Evolutionary conservation across 2,113 vertebrate genomes (phyloP).

Genomic region (Pygoscelis adeliae): DNA sequence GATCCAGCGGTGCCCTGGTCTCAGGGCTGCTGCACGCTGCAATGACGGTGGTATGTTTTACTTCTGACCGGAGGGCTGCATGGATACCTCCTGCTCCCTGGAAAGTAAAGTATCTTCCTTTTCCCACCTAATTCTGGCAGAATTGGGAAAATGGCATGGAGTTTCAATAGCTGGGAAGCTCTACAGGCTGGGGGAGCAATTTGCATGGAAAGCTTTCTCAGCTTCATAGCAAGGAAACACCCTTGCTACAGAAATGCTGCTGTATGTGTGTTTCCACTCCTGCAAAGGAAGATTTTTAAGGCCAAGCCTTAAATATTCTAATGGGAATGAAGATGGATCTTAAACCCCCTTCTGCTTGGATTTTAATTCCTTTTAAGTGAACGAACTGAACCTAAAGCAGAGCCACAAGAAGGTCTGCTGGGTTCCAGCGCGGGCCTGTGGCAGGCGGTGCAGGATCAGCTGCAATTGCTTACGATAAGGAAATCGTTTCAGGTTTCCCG

Average conservation of each 20-base stretch:
- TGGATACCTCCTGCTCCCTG: neutral
- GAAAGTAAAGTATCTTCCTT: neutral
- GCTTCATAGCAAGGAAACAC: neutral
- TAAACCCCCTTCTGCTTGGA: neutral
- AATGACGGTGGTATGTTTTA: rapidly evolving
- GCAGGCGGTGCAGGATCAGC: neutral
- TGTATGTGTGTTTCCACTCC: neutral
- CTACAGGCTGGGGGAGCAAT: neutral
- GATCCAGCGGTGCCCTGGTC: neutral
- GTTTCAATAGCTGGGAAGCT: neutral
- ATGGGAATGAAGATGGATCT: neutral
- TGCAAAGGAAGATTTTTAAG: neutral
- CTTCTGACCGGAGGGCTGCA: neutral
- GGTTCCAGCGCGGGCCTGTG: rapidly evolving
- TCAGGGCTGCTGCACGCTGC: neutral
- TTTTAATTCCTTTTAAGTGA: neutral
- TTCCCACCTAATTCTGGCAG: neutral
- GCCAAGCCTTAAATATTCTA: neutral
- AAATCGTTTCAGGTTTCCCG: rapidly evolving
- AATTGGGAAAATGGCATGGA: neutral
- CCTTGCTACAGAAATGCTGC: neutral
- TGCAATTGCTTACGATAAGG: rapidly evolving
- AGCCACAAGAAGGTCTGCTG: neutral
- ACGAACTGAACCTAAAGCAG: neutral
- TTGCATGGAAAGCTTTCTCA: neutral